Evolutionary conservation across 2,888 invertebrate species (phyloP).

Genomic region (Drosophila peninsularis): DNA sequence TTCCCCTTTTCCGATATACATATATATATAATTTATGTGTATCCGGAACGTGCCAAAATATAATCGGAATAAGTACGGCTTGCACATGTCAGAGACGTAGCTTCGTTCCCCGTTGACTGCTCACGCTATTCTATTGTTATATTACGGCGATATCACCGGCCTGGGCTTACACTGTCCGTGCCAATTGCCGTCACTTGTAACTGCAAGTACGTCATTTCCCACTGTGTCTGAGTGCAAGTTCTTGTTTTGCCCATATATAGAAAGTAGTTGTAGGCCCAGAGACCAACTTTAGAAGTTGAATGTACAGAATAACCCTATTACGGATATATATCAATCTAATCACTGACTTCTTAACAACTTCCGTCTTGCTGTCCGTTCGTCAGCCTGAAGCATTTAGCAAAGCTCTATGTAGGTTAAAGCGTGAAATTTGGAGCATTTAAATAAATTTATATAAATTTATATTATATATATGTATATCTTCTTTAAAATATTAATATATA

Average conservation of each 20-base stretch:
- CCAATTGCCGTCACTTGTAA: slow-evolving; percentile 26
- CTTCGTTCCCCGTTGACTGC: slow-evolving; percentile 12
- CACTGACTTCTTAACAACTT: background rate
- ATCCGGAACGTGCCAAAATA: slow-evolving; percentile 45
- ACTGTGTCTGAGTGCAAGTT: slow-evolving; percentile 2
- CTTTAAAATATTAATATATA: too few relatives aligned
- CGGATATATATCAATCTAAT: background rate
- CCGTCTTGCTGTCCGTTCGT: background rate
- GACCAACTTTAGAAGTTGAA: too few relatives aligned
- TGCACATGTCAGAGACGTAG: background rate
- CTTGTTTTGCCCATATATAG: background rate
- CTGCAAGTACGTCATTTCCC: slow-evolving; percentile 7
- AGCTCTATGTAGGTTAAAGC: background rate
- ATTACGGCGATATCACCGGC: slow-evolving; percentile 43
- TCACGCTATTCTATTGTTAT: slow-evolving; percentile 49
- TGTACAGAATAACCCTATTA: too few relatives aligned
- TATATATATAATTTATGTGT: slow-evolving; percentile 14
- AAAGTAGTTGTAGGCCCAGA: background rate
- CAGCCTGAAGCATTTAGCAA: too few relatives aligned
- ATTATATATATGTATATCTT: too few relatives aligned
- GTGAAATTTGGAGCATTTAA: background rate
- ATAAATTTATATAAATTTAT: too few relatives aligned
- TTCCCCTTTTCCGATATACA: slow-evolving; percentile 4
- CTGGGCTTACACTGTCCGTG: slow-evolving; percentile 9
- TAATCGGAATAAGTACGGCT: background rate